phyloP scores from a whole-genome alignment of 1,140 invertebrate species.

The Aphis gossypii region DNA sequence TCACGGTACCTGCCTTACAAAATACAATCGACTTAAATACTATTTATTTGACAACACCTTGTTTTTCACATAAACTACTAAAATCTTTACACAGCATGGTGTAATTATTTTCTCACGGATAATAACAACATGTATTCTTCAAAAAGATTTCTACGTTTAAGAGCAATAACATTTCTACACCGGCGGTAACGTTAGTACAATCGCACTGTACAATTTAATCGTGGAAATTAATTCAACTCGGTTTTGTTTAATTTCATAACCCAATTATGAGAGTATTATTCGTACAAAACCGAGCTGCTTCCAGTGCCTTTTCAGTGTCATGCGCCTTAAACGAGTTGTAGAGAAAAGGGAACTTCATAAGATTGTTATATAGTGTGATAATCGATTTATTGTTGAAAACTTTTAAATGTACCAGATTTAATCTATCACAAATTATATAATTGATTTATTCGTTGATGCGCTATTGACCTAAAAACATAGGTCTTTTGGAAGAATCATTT shows the following conservation, averaged over 20 bases:
- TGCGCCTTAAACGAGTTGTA: neutral
- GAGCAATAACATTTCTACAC: conserved; percentile 26
- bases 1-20: conserved; percentile 11
- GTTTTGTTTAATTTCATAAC: conserved; percentile 35
- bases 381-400: neutral
- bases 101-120: conserved; percentile 32
- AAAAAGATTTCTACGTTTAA: conserved; percentile 38
- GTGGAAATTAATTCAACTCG: conserved; percentile 39
- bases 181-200: neutral
- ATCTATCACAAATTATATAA: neutral
- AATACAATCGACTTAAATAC: conserved; percentile 23
- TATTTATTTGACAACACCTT: conserved; percentile 16
- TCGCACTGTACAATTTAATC: neutral
- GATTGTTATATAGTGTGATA: neutral
- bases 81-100: neutral
- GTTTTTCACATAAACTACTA: conserved; percentile 36
- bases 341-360: neutral
- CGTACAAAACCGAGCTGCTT: neutral
- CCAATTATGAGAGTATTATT: neutral
- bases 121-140: conserved; percentile 15
- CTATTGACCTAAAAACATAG: neutral
- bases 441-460: neutral
- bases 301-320: too few relatives aligned
- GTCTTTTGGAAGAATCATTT: neutral
- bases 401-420: neutral